These are phyloP conservation scores for Actinemys pallida DNA, from an alignment of 2,113 vertebrate genomes.

Conservation along the genomic window DNA sequence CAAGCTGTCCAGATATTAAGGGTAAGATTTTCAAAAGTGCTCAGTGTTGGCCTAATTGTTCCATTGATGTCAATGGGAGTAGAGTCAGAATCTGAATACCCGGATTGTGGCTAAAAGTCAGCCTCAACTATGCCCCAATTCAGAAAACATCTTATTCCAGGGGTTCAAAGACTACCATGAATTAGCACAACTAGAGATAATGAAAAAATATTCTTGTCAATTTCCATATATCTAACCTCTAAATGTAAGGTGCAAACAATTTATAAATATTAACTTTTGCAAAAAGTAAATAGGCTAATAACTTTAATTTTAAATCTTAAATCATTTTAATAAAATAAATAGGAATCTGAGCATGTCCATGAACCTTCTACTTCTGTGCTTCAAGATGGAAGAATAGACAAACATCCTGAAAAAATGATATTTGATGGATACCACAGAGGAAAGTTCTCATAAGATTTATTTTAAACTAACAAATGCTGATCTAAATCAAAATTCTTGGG, in stretches of 20 bases:
- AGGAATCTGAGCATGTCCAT: neutral
- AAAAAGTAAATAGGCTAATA: neutral
- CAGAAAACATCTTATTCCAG: neutral
- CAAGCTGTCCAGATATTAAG: neutral
- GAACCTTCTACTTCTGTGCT: neutral
- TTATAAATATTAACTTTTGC: neutral
- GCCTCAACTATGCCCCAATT: neutral
- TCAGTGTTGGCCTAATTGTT: constrained; percentile 15
- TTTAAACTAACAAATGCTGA: neutral
- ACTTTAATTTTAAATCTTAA: neutral
- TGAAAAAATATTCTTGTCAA: neutral
- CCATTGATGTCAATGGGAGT: neutral
- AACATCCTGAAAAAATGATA: rapidly evolving
- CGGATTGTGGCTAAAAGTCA: neutral
- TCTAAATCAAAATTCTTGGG: neutral
- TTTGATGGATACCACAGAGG: neutral
- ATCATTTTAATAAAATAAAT: neutral
- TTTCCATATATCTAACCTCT: neutral
- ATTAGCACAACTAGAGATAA: neutral
- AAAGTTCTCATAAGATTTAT: neutral
- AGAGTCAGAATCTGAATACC: constrained; percentile 6
- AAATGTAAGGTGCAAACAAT: rapidly evolving
- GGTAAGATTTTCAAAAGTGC: neutral
- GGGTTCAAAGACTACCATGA: neutral
- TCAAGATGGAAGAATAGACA: neutral